Percentiles rank a stretch among this genome's conserved stretches.
Conservation (phyloP, 2,888 invertebrate species). For the Lithophane ornitopus region DNA sequence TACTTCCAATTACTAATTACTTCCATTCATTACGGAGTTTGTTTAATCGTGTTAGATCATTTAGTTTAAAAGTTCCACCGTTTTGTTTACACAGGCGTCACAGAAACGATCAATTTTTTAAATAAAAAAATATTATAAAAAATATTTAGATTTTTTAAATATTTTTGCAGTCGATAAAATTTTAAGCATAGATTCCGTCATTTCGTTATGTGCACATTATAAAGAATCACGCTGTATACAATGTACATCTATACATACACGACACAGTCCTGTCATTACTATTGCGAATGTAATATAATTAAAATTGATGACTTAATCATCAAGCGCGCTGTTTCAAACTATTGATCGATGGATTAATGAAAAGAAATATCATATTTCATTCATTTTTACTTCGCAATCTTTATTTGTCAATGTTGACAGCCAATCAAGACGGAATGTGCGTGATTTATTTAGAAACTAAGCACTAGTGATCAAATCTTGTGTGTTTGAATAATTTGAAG, state of each 20-base stretch:
- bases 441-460: conserved; percentile 78
- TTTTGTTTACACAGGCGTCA: too few relatives aligned
- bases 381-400: conserved; percentile 76
- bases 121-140: too few relatives aligned
- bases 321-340: conserved; percentile 67
- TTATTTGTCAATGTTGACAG: conserved; percentile 84
- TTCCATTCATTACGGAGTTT: too few relatives aligned
- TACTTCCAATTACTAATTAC: too few relatives aligned
- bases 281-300: conserved; percentile 77
- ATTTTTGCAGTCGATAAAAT: too few relatives aligned
- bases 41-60: too few relatives aligned
- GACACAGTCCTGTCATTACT: conserved; percentile 61
- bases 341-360: conserved; percentile 77
- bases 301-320: conserved; percentile 85
- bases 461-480: conserved; percentile 60
- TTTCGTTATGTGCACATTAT: too few relatives aligned
- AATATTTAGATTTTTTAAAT: too few relatives aligned
- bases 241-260: conserved; percentile 23
- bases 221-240: too few relatives aligned
- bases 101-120: too few relatives aligned
- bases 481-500: conserved; percentile 58
- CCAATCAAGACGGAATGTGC: conserved; percentile 74
- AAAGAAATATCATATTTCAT: conserved; percentile 79
- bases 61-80: too few relatives aligned
- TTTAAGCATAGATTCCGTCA: too few relatives aligned